phyloP scores from a whole-genome alignment of 2,113 vertebrate species.

The Seriola dumerili region DNA sequence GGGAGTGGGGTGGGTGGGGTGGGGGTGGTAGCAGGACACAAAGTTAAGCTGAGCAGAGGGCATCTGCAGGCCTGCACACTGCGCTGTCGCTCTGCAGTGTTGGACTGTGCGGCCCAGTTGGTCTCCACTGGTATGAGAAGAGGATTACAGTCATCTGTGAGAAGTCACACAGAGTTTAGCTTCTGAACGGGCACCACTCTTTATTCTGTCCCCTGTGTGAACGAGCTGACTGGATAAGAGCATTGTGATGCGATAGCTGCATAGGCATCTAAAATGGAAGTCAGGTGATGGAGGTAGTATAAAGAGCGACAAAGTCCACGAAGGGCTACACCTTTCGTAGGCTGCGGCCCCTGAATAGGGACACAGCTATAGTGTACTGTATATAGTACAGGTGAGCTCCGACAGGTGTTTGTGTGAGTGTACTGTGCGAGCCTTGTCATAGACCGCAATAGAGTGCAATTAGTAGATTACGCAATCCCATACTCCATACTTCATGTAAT shows the following conservation, averaged over 20 bases:
- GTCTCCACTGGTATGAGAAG: constrained; percentile 49
- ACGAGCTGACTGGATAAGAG: constrained; percentile 10
- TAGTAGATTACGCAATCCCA: no score
- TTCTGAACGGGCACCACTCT: constrained; percentile 14
- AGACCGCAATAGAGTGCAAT: no score
- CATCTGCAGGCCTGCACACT: constrained; percentile 51
- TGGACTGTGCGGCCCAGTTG: constrained; percentile 45
- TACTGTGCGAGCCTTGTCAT: no score
- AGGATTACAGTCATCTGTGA: constrained; percentile 59
- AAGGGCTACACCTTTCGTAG: no score
- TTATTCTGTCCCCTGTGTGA: constrained; percentile 6
- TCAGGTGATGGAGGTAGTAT: neutral
- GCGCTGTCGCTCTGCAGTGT: constrained; percentile 51
- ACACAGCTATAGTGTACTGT: no score
- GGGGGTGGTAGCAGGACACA: constrained; percentile 23
- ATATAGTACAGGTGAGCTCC: no score
- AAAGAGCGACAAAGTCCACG: no score
- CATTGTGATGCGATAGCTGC: neutral
- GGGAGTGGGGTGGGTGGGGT: constrained; percentile 8
- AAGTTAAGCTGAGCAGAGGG: constrained; percentile 64
- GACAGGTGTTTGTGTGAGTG: no score
- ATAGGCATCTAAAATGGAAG: neutral
- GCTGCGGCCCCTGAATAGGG: no score
- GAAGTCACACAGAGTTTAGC: constrained; percentile 51
- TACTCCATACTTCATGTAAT: no score